These are phyloP conservation scores for Origma solitaria DNA, from an alignment of 2,113 vertebrate genomes.

Conservation along the genomic window DNA sequence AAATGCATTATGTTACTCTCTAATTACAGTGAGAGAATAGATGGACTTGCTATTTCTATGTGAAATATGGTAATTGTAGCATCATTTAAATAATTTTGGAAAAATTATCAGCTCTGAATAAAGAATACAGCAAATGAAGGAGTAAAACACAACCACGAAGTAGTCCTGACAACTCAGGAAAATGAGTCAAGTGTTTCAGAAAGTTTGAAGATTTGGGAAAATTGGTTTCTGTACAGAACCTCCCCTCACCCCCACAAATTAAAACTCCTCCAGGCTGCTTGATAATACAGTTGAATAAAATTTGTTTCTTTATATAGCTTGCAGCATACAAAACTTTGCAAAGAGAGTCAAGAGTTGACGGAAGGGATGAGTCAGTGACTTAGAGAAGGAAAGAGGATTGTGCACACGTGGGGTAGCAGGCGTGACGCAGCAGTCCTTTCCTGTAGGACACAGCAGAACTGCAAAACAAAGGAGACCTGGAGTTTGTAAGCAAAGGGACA, in stretches of 20 bases:
- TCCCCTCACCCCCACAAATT: too few species aligned
- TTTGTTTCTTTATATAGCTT: slow-evolving; percentile 44
- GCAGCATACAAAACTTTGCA: slow-evolving; percentile 18
- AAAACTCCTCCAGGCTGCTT: background rate
- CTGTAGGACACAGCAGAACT: background rate
- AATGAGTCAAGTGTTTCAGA: background rate
- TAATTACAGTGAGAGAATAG: slow-evolving; percentile 30
- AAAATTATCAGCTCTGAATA: background rate
- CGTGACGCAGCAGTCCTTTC: background rate
- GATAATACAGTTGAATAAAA: background rate
- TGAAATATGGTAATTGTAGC: slow-evolving; percentile 16
- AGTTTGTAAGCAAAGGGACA: background rate
- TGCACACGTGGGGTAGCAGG: background rate
- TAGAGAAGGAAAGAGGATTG: slow-evolving; percentile 25
- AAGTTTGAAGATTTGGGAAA: background rate
- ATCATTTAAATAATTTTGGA: background rate
- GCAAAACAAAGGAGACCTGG: background rate
- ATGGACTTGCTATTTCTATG: background rate
- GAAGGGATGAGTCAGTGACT: slow-evolving; percentile 45
- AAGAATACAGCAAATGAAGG: background rate
- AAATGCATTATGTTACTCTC: slow-evolving; percentile 1
- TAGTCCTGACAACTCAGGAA: background rate
- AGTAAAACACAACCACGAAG: background rate
- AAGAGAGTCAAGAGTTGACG: background rate
- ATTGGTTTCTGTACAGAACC: background rate